Base-by-base conservation (phyloP, 2,888 invertebrate species). In the Brachylomia viminalis region DNA sequence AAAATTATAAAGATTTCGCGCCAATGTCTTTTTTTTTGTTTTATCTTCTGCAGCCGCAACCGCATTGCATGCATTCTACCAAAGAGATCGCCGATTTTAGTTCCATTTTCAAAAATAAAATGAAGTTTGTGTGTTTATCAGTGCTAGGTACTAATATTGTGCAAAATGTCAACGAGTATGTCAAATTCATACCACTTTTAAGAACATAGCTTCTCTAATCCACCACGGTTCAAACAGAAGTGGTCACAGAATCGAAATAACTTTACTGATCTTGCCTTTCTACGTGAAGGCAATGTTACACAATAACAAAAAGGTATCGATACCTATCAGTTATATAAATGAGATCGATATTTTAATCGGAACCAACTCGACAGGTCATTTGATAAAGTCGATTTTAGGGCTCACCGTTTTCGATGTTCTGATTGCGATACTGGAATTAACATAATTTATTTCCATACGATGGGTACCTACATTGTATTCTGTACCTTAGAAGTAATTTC, bases 321-420 rank as follows among this genome's bases (percentile, higher is more conserved):
- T 84, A 61, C 68, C 69, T 80, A 85, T 85, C 86, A 65, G 49
- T 77, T 66, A 64, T 52, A 87, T 77, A 87, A 87, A 87, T 87
- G 88, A 81, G 80, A 78, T 86, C 87, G 76, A 86, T 86, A 81
- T 85, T 87, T 87, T 87, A 83, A 87, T 87, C 87, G 77, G 62
- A 66, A 71, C 71, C 72, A 81, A 79, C 75, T 81, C 72, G 87
- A 86, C 83, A 80, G 86, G 79, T 73, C 62, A 82, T 86, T 87
- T 79, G 80, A 67, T 73, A 75, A 75, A 78, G 62, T 77, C 80
- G 75, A 83, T 85, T 82, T 82, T 86, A 79, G 75, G 79, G 83
- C 54, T 70, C 67, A 65, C 64, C 17, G 73, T 72, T 69, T 56
- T 72, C 5, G 15, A 49, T 62, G 85, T 76, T 82, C 84, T 11